Percentiles rank a stretch among this genome's conserved stretches.
These are phyloP conservation scores for Zaprionus capensis DNA, from an alignment of 1,140 invertebrate species.

Conservation along the genomic window DNA sequence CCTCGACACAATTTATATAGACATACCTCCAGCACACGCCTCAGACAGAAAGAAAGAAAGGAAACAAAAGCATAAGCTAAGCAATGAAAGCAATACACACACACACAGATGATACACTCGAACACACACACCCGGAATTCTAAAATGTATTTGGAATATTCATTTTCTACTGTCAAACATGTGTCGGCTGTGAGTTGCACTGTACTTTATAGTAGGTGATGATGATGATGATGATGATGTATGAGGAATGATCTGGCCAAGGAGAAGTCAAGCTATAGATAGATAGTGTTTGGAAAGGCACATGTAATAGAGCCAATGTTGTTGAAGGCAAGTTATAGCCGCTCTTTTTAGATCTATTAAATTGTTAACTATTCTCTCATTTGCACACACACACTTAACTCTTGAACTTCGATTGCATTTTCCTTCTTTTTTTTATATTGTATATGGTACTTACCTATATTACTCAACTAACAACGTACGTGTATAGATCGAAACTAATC, in stretches of 20 bases:
- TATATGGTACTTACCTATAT: constrained; percentile 56
- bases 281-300: constrained; percentile 3
- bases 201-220: background rate
- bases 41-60: constrained; percentile 34
- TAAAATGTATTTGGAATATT: constrained; percentile 17
- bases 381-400: constrained; percentile 58
- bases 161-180: constrained; percentile 20
- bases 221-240: background rate
- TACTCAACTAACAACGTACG: constrained; percentile 44
- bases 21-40: constrained; percentile 67
- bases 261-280: constrained; percentile 25
- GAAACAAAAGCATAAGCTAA: constrained; percentile 12
- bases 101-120: background rate
- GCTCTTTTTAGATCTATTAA: constrained; percentile 53
- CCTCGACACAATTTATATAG: constrained; percentile 46
- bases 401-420: constrained; percentile 67
- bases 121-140: constrained; percentile 18
- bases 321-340: constrained; percentile 36
- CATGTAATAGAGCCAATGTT: constrained; percentile 24
- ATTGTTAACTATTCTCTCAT: constrained; percentile 73
- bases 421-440: constrained; percentile 40
- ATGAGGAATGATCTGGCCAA: background rate
- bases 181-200: constrained; percentile 24
- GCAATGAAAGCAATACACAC: constrained; percentile 21
- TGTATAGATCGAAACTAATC: constrained; percentile 63